Percentiles rank a stretch among this genome's conserved stretches.
Evolutionary conservation across 1,140 invertebrate species (phyloP).

Genomic region (Bombus consobrinus): DNA sequence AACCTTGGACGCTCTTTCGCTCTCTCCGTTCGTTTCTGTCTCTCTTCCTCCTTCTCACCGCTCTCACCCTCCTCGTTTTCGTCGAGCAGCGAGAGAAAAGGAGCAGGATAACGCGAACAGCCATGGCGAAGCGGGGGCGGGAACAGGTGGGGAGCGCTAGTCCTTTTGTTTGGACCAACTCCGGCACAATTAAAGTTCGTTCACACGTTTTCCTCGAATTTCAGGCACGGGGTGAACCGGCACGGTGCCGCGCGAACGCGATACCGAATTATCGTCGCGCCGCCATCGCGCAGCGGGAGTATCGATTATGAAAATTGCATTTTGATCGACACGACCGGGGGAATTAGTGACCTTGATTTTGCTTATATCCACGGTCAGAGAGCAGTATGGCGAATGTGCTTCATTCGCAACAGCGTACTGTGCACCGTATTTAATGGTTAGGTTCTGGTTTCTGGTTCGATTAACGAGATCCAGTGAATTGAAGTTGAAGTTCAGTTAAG

Average conservation of each 20-base stretch:
- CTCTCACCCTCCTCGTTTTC: slow-evolving; percentile 47
- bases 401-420: not conserved
- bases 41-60: slow-evolving; percentile 39
- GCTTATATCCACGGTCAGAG: not conserved
- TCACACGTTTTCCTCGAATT: slow-evolving; percentile 68
- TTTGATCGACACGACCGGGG: not conserved
- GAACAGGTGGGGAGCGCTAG: slow-evolving; percentile 1
- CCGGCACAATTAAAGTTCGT: slow-evolving; percentile 70
- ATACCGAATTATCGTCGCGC: slow-evolving; percentile 18
- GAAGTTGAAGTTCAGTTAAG: not conserved
- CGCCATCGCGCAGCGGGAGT: not conserved
- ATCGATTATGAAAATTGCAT: not conserved
- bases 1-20: slow-evolving; percentile 78
- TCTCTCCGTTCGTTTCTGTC: slow-evolving; percentile 48
- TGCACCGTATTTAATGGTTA: no score
- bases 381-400: not conserved
- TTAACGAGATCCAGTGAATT: not conserved
- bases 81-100: slow-evolving; percentile 45
- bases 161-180: slow-evolving; percentile 64
- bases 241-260: not conserved
- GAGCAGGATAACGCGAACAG: slow-evolving; percentile 58
- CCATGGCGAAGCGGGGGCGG: slow-evolving; percentile 11
- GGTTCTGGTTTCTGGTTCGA: no score
- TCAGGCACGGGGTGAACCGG: slow-evolving; percentile 13
- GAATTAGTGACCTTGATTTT: not conserved